These are phyloP conservation scores for Patella pellucida DNA, from an alignment of 2,888 invertebrate species.

Conservation along the genomic window DNA sequence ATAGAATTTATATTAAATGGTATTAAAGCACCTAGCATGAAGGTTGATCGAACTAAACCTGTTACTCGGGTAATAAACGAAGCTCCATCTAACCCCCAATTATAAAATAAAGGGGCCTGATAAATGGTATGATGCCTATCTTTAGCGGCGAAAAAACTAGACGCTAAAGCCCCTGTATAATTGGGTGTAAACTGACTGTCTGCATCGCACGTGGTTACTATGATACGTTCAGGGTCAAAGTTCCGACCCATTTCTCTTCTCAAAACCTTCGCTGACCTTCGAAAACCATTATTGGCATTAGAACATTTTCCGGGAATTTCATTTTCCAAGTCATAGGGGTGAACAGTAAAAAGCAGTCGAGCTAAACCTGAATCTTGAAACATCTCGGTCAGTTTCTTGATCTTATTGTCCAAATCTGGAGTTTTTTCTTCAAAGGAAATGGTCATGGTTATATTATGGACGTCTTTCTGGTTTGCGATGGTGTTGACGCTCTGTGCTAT, in stretches of 20 bases:
- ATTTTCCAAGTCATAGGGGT: neutral
- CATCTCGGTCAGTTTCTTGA: neutral
- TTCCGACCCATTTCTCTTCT: neutral
- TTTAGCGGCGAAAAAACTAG: neutral
- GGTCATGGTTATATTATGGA: neutral
- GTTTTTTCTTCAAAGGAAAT: conserved; percentile 1
- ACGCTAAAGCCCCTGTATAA: neutral
- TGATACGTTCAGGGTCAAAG: neutral
- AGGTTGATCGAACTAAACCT: neutral
- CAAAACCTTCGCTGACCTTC: neutral
- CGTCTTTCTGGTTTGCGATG: neutral
- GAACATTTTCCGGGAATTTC: conserved; percentile 10
- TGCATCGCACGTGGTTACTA: neutral
- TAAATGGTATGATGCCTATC: neutral
- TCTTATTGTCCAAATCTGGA: neutral
- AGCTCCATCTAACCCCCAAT: conserved; percentile 9
- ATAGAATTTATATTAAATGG: conserved; percentile 7
- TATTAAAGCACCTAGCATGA: neutral
- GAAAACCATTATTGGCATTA: conserved; percentile 7
- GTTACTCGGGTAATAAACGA: neutral
- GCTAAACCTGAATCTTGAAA: neutral
- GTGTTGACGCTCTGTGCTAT: neutral
- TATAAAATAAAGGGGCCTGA: conserved; percentile 5
- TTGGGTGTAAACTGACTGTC: neutral
- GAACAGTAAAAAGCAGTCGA: neutral